Percentiles rank a stretch among this genome's conserved stretches.
phyloP scores from a whole-genome alignment of 2,797 vertebrate genomes.

The Dendrocincla fuliginosa region DNA sequence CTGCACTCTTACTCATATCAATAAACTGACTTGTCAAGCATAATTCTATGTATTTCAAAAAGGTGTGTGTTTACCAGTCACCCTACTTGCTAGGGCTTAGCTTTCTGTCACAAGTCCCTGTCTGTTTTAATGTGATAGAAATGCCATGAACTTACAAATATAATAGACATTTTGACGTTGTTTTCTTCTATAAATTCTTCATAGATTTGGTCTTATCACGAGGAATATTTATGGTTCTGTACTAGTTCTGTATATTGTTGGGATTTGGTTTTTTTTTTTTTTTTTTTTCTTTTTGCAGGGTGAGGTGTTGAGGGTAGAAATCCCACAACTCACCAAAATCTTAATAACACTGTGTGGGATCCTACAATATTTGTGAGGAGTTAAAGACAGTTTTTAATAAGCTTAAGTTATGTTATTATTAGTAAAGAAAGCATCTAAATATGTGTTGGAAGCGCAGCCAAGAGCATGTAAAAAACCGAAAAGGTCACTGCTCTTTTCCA shows the following conservation, averaged over 20 bases:
- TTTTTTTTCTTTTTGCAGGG: background rate
- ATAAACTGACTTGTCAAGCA: background rate
- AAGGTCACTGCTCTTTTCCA: constrained; percentile 7
- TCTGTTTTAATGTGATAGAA: background rate
- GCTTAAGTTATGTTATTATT: background rate
- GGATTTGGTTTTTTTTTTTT: background rate
- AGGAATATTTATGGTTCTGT: background rate
- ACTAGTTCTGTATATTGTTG: background rate
- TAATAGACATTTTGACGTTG: background rate
- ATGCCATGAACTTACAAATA: background rate
- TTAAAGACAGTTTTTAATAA: background rate
- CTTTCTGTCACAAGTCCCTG: background rate
- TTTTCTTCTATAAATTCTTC: background rate
- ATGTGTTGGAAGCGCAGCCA: background rate
- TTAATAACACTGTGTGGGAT: background rate
- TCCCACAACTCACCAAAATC: background rate
- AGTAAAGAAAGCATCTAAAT: background rate
- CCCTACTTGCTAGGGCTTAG: background rate
- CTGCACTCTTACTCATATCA: background rate
- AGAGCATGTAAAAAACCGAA: background rate
- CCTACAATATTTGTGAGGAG: background rate
- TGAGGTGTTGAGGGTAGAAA: background rate
- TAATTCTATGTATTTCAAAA: background rate
- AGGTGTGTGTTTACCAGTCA: background rate
- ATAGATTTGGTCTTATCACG: background rate